phyloP scores from a whole-genome alignment of 2,797 vertebrate genomes.

The Fistularia tabacaria region DNA sequence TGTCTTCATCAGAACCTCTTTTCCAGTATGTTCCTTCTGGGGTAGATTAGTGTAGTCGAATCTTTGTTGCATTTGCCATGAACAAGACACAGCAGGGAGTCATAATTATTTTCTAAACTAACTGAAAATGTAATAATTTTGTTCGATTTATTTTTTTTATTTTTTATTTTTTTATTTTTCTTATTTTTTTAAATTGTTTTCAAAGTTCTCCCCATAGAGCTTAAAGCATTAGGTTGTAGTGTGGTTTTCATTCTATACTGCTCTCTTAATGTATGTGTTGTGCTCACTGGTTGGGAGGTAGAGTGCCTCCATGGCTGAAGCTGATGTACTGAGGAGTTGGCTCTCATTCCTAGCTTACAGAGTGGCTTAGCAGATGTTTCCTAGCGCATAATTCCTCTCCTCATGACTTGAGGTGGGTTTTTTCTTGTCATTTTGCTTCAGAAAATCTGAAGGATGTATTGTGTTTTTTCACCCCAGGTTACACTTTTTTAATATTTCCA shows the following conservation, averaged over 20 bases:
- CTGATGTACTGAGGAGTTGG: constrained; percentile 59
- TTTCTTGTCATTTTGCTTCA: constrained; percentile 31
- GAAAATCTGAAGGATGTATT: constrained; percentile 16
- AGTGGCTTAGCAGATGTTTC: constrained; percentile 43
- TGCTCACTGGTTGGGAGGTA: constrained; percentile 59
- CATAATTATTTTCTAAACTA: too few species aligned
- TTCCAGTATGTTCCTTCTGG: too few species aligned
- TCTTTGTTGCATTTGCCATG: too few species aligned
- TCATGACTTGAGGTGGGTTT: constrained; percentile 44
- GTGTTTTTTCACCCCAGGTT: constrained; percentile 21
- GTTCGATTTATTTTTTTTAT: constrained; percentile 26
- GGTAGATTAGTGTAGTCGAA: too few species aligned
- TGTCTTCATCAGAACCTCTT: too few species aligned
- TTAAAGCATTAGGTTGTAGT: constrained; percentile 34
- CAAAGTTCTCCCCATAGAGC: constrained; percentile 45
- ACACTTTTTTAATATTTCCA: constrained; percentile 14
- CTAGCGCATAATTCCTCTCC: constrained; percentile 31
- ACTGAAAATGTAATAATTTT: background rate
- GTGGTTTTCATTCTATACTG: constrained; percentile 61
- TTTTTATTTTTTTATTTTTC: constrained; percentile 57
- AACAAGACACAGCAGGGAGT: too few species aligned
- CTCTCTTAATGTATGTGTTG: constrained; percentile 42
- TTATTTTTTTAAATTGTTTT: constrained; percentile 46
- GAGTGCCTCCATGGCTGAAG: constrained; percentile 50
- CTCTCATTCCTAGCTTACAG: constrained; percentile 32